These are phyloP conservation scores for Lepus americanus DNA, from an alignment of 2,113 vertebrate genomes.

Conservation along the genomic window DNA sequence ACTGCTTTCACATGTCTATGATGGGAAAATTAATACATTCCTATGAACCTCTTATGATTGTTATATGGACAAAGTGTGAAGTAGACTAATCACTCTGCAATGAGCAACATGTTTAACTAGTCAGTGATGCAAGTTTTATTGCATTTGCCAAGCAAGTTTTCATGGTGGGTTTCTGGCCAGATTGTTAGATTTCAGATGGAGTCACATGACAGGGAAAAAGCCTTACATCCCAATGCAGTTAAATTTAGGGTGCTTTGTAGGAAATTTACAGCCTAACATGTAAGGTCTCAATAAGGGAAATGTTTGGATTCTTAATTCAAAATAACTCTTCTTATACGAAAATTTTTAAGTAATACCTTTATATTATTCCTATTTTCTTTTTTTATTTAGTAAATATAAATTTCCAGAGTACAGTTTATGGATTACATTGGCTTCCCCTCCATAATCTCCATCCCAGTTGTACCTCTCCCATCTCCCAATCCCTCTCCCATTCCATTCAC, in stretches of 20 bases:
- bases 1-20: conserved; percentile 46
- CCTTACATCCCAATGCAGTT: neutral
- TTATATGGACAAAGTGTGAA: neutral
- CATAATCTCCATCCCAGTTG: no score
- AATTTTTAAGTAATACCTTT: neutral
- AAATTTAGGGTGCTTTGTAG: neutral
- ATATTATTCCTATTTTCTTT: conserved; percentile 20
- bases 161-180: neutral
- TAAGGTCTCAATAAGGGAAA: conserved; percentile 14
- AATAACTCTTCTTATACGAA: conserved; percentile 22
- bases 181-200: neutral
- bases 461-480: no score
- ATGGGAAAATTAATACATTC: conserved; percentile 54
- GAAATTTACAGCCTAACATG: conserved; percentile 17
- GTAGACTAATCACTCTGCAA: conserved; percentile 24
- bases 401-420: no score
- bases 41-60: neutral
- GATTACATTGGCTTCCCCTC: no score
- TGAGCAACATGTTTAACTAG: conserved; percentile 28
- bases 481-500: no score
- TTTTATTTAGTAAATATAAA: no score
- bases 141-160: conserved; percentile 27
- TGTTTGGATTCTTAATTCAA: conserved; percentile 19
- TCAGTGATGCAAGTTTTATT: neutral
- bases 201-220: neutral